Evolutionary conservation across 2,113 vertebrate species (phyloP).

Genomic region (Dipodomys spectabilis): DNA sequence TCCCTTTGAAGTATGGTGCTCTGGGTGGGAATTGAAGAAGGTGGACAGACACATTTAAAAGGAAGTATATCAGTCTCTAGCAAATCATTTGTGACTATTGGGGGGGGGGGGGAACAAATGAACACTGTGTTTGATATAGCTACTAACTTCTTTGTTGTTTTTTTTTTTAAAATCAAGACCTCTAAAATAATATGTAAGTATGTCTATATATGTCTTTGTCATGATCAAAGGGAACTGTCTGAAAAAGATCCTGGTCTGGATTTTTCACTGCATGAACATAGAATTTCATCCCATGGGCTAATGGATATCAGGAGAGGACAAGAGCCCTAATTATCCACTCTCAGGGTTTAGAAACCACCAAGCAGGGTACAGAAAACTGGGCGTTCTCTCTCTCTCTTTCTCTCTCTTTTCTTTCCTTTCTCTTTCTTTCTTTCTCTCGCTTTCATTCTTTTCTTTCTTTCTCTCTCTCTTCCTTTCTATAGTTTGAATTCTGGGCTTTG

Average conservation of each 20-base stretch:
- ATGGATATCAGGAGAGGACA: not conserved
- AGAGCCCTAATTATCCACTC: not conserved
- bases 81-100: not conserved
- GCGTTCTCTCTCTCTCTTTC: not conserved
- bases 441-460: too few relatives aligned
- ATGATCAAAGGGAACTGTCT: not conserved
- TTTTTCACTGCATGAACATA: not conserved
- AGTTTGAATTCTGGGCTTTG: too few relatives aligned
- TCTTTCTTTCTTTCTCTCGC: too few relatives aligned
- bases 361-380: not conserved
- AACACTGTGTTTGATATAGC: not conserved
- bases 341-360: not conserved
- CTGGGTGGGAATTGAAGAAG: not conserved
- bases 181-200: slow-evolving; percentile 7
- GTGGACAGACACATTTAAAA: not conserved
- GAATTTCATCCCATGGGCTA: not conserved
- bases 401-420: too few relatives aligned
- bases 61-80: not conserved
- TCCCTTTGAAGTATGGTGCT: not conserved
- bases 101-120: not conserved
- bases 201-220: not conserved
- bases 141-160: slow-evolving; percentile 11
- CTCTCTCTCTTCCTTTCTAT: too few relatives aligned
- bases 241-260: not conserved
- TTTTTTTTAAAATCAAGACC: slow-evolving; percentile 28